These are phyloP conservation scores for Cariama cristata DNA, from an alignment of 2,113 vertebrate genomes.

Conservation along the genomic window DNA sequence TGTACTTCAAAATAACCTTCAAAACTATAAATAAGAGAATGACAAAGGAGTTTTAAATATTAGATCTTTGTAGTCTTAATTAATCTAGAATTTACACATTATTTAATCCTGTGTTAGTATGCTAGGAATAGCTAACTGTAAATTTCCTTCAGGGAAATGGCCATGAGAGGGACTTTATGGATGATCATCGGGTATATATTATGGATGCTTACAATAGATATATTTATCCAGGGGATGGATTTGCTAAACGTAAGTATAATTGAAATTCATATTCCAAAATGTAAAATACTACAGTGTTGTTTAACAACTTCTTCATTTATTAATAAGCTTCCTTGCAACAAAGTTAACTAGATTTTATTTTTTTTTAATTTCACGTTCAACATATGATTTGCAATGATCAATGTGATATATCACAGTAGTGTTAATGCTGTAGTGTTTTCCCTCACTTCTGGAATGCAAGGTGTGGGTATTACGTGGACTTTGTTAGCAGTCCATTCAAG, in stretches of 20 bases:
- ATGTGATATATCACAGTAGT: fast-evolving
- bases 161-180: constrained; percentile 94
- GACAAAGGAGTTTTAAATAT: background rate
- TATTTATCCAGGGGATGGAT: constrained; percentile 91
- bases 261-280: background rate
- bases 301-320: background rate
- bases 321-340: background rate
- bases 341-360: background rate
- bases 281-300: background rate
- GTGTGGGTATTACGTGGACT: background rate
- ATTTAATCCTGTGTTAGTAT: background rate
- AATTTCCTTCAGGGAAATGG: constrained; percentile 88
- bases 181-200: constrained; percentile 91
- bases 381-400: fast-evolving
- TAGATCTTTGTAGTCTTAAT: background rate
- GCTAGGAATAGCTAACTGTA: background rate
- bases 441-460: background rate
- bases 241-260: constrained; percentile 89
- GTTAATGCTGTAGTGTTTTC: background rate
- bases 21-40: background rate
- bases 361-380: background rate
- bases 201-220: constrained; percentile 95
- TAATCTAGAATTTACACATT: background rate
- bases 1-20: background rate
- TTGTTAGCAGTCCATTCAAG: background rate